Conservation (phyloP, 1,140 invertebrate species). For the Thaumatotibia leucotreta region DNA sequence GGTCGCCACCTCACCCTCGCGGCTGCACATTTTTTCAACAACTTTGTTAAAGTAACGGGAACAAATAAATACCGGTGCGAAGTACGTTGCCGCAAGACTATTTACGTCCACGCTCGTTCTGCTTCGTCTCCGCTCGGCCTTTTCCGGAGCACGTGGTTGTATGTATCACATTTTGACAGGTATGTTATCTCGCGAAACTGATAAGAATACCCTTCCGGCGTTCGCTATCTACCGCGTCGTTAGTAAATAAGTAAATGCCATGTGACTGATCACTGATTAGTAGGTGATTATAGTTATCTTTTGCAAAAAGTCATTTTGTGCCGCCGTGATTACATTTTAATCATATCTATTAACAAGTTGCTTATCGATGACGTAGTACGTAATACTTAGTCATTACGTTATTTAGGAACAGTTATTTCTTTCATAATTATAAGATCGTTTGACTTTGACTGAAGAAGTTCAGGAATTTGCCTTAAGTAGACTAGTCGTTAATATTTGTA, state of each 20-base stretch:
- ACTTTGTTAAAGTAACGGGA: constrained; percentile 10
- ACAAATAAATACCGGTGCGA: constrained; percentile 22
- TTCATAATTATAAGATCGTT: too few relatives aligned
- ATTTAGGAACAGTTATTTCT: too few relatives aligned
- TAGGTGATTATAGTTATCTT: neutral
- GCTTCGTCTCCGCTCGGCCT: constrained; percentile 39
- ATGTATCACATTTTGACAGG: constrained; percentile 40
- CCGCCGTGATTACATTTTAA: neutral
- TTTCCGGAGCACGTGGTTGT: constrained; percentile 55
- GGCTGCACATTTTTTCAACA: neutral
- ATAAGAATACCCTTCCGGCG: constrained; percentile 22
- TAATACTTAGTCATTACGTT: neutral
- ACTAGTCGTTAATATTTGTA: too few relatives aligned
- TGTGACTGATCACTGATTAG: neutral
- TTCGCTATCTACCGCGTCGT: neutral
- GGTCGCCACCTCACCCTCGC: neutral
- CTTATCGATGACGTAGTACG: neutral
- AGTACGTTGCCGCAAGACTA: constrained; percentile 41
- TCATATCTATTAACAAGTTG: neutral
- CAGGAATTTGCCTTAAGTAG: too few relatives aligned
- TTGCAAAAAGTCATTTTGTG: neutral
- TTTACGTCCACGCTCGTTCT: constrained; percentile 52
- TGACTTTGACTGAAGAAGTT: too few relatives aligned
- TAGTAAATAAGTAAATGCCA: neutral
- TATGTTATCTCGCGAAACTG: constrained; percentile 24